phyloP scores from a whole-genome alignment of 1,140 invertebrate genomes.

The Ceratosolen solmsi region DNA sequence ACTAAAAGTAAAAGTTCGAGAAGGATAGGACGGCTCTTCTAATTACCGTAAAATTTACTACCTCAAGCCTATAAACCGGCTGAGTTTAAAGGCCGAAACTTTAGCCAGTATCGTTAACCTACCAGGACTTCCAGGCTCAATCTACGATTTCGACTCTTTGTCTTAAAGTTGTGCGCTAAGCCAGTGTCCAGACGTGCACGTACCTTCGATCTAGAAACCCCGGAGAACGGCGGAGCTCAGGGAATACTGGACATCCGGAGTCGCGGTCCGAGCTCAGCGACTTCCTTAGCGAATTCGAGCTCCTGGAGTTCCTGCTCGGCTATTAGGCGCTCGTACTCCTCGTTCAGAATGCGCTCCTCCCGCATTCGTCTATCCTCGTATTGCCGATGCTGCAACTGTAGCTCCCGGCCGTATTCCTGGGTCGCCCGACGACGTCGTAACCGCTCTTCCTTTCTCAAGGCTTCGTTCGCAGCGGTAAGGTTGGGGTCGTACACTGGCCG shows the following conservation, averaged over 20 bases:
- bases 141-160: not conserved
- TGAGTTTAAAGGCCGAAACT: not conserved
- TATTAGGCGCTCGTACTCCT: not conserved
- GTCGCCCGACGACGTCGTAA: not conserved
- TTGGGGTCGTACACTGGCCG: not conserved
- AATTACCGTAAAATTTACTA: not conserved
- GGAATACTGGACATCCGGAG: not conserved
- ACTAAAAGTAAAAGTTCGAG: not conserved
- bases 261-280: not conserved
- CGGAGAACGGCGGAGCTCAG: not conserved
- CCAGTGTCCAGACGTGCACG: too few species aligned
- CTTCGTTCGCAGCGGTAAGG: not conserved
- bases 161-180: too few species aligned
- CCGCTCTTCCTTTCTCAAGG: not conserved
- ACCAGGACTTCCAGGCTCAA: not conserved
- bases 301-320: conserved; percentile 18
- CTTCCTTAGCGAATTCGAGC: not conserved
- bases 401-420: conserved; percentile 33
- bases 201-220: too few species aligned
- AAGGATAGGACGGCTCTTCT: too few species aligned
- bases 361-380: not conserved
- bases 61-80: not conserved
- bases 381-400: conserved; percentile 10
- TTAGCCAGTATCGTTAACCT: conserved; percentile 1
- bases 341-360: not conserved